Base-by-base conservation (phyloP, 2,113 vertebrate genomes). In the Clarias batrachus region DNA sequence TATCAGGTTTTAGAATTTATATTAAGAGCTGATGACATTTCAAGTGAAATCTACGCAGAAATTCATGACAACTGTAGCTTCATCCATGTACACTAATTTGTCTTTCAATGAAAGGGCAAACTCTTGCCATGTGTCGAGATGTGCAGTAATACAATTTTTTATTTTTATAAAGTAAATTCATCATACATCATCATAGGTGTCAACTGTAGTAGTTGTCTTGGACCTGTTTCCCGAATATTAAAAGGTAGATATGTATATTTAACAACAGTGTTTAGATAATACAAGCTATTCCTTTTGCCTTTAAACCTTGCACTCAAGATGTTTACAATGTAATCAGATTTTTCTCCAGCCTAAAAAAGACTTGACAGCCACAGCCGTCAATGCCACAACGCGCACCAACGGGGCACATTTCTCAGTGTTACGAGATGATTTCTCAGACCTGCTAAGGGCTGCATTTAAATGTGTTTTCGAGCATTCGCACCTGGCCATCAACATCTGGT, bases 371-470 rank as follows among this genome's bases (percentile, higher is more conserved):
- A 41, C 57, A 73, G 23, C 48, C 41, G 59, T 81, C 13, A n/a
- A 25, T 57, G 52, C 10, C 8, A 63, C 30, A 62, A 10, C 33
- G 2, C 33, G 54, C 33, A 73, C 23, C 37, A 59, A 86, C 41
- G 41, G 52, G 10, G 78, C 65, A 59, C 59, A 81, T 59, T 86
- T 27, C 76, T 37, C 3, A 41, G 76, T 8, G 13, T 33, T 76
- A 60, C 25, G 23, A 85, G 56, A 63, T 63, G 71, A 85, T 76
- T 63, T 52, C 17, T 74, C 59, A 52, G 59, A 85, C 73, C 84
- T 85, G 84, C 25, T 85, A 68, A 66, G 68, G 74, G 71, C 27
- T 54, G 27, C 21, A 85, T 85, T 85, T 79, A 37, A 85, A 85
- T 85, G 62, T 66, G 52, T 79, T 85, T 79, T 68, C 19, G 21